Evolutionary conservation across 2,888 invertebrate species (phyloP), one percentile per base, ranked within the genome.

Genomic region (Alviniconcha strummeri): DNA sequence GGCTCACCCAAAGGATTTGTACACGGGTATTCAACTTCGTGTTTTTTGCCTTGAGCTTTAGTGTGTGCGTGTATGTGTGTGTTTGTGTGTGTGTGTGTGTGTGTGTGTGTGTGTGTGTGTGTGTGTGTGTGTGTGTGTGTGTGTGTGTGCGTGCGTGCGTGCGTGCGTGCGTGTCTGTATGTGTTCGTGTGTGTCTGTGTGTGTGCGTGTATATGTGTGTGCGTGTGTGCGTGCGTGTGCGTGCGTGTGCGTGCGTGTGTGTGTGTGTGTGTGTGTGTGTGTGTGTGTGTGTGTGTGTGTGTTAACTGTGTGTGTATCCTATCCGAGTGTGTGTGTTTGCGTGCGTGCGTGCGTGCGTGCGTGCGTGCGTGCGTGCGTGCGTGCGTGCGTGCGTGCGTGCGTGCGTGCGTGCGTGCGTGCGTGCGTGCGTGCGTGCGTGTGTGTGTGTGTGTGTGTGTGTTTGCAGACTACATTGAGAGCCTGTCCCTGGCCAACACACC

Each of bases 401-500:
- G 17, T 52, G 36, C 36, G 36, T 36, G 36, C 3, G 36, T 36
- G 36, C 3, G 36, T 36, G 36, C 3, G 36, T 36, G 36, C 3
- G 36, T 36, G 36, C 13, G 5, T 72, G 36, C 7, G 75, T 15
- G 75, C 4, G 54, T 36, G 52, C 13, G 72, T 17, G 69, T 17
- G 69, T 17, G 13, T 76, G 56, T 57, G 17, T 57, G 56, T 55
- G 57, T 76, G 56, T 57, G n/a, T 19, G 17, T 55, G 55, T 75
- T 15, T 56, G 4, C 92, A 96, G 97, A 95, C 55, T 95, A 95
- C 91, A 96, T 98, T 90, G 97, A 98, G 91, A 95, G 95, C 80
- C 94, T 98, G 67, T 97, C 98, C 0, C 93, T 97, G 84, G 95
- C 96, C 52, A 97, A 97, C 93, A 96, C 96, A n/a, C 98, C 98